Conservation (phyloP, 2,888 invertebrate genomes). For the Agonopterix subpropinquella region DNA sequence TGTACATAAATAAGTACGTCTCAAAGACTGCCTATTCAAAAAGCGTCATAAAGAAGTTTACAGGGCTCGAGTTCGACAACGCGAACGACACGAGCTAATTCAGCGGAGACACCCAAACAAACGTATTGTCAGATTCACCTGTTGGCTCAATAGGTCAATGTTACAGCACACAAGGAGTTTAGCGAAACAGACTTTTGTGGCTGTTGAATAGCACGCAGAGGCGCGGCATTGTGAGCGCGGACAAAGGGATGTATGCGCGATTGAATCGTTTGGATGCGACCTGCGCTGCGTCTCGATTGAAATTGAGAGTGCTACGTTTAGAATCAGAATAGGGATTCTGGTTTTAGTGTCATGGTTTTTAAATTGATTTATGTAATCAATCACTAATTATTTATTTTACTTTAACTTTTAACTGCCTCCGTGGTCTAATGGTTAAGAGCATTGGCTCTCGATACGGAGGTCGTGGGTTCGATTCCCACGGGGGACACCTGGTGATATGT, state of each 20-base stretch:
- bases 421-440: too few relatives aligned
- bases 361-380: too few relatives aligned
- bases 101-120: slow-evolving; percentile 67
- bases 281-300: slow-evolving; percentile 52
- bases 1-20: too few relatives aligned
- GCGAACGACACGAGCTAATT: slow-evolving; percentile 32
- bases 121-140: slow-evolving; percentile 63
- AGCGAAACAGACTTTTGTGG: slow-evolving; percentile 70
- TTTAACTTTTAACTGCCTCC: too few relatives aligned
- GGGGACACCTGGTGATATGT: too few relatives aligned
- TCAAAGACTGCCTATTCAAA: not conserved
- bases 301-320: slow-evolving; percentile 47
- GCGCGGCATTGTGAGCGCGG: slow-evolving; percentile 50
- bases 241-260: slow-evolving; percentile 66
- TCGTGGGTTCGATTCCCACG: too few relatives aligned
- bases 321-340: too few relatives aligned
- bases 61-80: not conserved
- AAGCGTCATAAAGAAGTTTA: slow-evolving; percentile 2
- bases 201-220: slow-evolving; percentile 51
- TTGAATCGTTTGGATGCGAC: slow-evolving; percentile 55
- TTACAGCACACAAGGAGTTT: slow-evolving; percentile 68
- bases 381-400: too few relatives aligned
- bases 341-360: too few relatives aligned
- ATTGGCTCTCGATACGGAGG: too few relatives aligned
- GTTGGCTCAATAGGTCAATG: slow-evolving; percentile 73